Evolutionary conservation across 2,888 invertebrate genomes (phyloP).

Genomic region (Phymatocera aterrima): DNA sequence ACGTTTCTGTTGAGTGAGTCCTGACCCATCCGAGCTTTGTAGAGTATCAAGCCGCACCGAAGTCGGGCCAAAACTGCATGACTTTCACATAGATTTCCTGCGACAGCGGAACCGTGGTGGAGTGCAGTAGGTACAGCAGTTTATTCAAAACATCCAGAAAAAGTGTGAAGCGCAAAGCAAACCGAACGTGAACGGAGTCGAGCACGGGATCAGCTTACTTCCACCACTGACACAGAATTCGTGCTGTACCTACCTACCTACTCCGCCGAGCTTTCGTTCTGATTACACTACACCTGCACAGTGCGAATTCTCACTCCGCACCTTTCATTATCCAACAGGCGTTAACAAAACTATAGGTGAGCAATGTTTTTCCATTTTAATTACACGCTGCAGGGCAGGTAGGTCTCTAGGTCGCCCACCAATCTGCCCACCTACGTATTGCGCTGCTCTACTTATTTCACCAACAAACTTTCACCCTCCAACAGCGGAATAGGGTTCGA

Average conservation of each 20-base stretch:
- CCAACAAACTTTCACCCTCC: background rate
- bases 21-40: background rate
- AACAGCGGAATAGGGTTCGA: background rate
- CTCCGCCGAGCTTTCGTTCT: conserved; percentile 34
- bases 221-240: conserved; percentile 40
- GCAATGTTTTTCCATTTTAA: conserved; percentile 61
- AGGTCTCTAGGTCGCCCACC: conserved; percentile 7
- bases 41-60: background rate
- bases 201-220: conserved; percentile 35
- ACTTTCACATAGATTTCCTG: background rate
- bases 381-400: conserved; percentile 51
- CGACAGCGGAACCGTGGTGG: background rate
- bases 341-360: conserved; percentile 43
- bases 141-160: background rate
- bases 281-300: conserved; percentile 40
- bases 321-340: conserved; percentile 58
- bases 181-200: conserved; percentile 12
- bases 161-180: conserved; percentile 28
- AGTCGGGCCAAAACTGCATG: background rate
- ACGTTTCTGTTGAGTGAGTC: background rate
- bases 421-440: background rate
- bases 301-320: conserved; percentile 44
- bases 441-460: background rate
- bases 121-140: background rate
- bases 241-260: too few species aligned